Evolutionary conservation across 2,888 invertebrate species (phyloP).

Genomic region (Eudasyphora cyanicolor): DNA sequence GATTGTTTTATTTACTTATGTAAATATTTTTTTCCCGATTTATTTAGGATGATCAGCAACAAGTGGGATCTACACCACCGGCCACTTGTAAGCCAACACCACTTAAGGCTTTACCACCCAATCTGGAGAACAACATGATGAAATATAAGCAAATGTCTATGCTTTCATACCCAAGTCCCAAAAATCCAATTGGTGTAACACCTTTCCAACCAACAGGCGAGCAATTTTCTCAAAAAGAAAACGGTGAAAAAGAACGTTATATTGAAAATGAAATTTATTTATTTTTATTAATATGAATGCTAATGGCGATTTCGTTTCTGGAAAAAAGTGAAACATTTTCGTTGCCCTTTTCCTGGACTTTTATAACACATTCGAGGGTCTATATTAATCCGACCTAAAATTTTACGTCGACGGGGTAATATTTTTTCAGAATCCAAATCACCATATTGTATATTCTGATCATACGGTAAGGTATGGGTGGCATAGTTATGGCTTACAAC

Average conservation of each 20-base stretch:
- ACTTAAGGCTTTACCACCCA: slow-evolving; percentile 86
- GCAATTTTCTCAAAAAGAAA: slow-evolving; percentile 60
- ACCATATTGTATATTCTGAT: too few relatives aligned
- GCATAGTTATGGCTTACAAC: too few relatives aligned
- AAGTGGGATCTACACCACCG: slow-evolving; percentile 51
- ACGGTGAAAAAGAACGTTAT: slow-evolving; percentile 29
- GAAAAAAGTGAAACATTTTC: too few relatives aligned
- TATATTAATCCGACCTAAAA: too few relatives aligned
- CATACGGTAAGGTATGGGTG: too few relatives aligned
- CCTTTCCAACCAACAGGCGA: slow-evolving; percentile 92
- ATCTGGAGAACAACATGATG: slow-evolving; percentile 81
- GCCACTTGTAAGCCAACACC: slow-evolving; percentile 90
- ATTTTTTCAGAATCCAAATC: too few relatives aligned
- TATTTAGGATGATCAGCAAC: slow-evolving; percentile 49
- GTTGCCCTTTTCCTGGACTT: too few relatives aligned
- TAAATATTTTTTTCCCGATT: slow-evolving; percentile 21
- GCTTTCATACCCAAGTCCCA: slow-evolving; percentile 85
- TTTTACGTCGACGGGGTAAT: too few relatives aligned
- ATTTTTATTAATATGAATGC: too few relatives aligned
- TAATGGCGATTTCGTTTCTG: too few relatives aligned
- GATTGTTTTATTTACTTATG: background rate
- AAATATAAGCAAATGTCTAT: slow-evolving; percentile 79
- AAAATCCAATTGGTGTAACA: slow-evolving; percentile 90
- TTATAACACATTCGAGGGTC: too few relatives aligned
- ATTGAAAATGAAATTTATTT: background rate